Evolutionary conservation across 2,113 vertebrate genomes (phyloP).

Genomic region (Aspidoscelis tigris): DNA sequence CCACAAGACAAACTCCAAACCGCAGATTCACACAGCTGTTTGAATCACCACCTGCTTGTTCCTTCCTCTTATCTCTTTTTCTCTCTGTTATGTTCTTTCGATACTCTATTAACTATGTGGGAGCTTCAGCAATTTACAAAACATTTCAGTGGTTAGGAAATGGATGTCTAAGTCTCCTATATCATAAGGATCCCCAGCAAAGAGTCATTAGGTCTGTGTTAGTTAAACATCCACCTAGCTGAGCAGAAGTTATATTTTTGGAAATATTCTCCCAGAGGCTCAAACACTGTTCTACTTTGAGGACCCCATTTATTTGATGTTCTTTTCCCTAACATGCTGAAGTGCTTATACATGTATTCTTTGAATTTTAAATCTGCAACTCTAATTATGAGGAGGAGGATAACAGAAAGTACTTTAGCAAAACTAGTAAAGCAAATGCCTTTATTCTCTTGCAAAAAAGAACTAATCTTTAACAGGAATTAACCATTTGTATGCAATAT

Average conservation of each 20-base stretch:
- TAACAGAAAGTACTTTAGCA: not conserved
- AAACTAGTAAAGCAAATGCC: slow-evolving; percentile 30
- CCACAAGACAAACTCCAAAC: not conserved
- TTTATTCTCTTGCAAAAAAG: slow-evolving; percentile 26
- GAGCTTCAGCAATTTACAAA: not conserved
- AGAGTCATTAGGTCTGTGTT: not conserved
- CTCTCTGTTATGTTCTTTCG: not conserved
- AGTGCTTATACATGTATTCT: slow-evolving; percentile 1
- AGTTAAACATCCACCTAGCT: not conserved
- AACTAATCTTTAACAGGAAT: slow-evolving; percentile 3
- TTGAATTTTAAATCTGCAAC: slow-evolving; percentile 23
- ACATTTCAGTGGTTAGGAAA: not conserved
- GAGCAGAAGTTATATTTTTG: not conserved
- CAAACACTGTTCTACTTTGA: not conserved
- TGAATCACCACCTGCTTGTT: not conserved
- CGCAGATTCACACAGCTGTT: not conserved
- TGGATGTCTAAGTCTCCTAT: not conserved
- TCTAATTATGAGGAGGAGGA: slow-evolving; percentile 19
- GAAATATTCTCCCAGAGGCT: too few relatives aligned
- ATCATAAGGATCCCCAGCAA: too few relatives aligned
- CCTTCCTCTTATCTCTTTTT: not conserved
- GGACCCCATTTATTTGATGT: not conserved
- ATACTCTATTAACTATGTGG: not conserved
- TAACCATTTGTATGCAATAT: slow-evolving; percentile 48
- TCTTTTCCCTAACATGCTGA: slow-evolving; percentile 12